Percentiles rank a stretch among this genome's conserved stretches.
Evolutionary conservation across 1,140 invertebrate species (phyloP).

Genomic region (Polypedilum vanderplanki): DNA sequence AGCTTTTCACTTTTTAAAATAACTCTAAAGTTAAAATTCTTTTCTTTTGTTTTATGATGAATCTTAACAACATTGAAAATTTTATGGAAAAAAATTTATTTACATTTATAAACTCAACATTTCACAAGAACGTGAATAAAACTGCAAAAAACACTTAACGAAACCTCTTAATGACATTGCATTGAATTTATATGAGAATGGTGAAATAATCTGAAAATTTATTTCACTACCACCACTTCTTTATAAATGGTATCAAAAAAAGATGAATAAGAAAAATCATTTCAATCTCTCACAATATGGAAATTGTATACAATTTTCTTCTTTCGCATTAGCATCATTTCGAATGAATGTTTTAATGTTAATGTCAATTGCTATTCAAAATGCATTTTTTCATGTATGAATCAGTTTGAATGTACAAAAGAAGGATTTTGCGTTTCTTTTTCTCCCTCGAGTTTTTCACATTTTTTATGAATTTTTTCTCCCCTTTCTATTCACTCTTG

Average conservation of each 20-base stretch:
- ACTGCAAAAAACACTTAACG: no score
- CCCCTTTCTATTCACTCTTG: neutral
- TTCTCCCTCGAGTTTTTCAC: neutral
- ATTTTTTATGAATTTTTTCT: neutral
- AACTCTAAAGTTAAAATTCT: no score
- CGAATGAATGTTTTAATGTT: neutral
- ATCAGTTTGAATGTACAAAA: no score
- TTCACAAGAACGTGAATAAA: no score
- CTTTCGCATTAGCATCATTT: neutral
- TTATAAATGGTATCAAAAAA: neutral
- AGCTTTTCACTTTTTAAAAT: no score
- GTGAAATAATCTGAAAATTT: neutral
- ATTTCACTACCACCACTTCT: neutral
- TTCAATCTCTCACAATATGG: neutral
- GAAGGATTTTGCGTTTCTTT: neutral
- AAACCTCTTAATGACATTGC: no score
- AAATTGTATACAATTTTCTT: neutral
- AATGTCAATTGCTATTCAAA: slow-evolving; percentile 18
- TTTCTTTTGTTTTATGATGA: no score
- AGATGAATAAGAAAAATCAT: neutral
- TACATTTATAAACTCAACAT: no score
- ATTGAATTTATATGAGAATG: no score
- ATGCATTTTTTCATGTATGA: neutral
- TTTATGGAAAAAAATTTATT: no score
- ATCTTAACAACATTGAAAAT: no score